Conservation (phyloP, 2,113 vertebrate genomes). For the Pangasianodon hypophthalmus region DNA sequence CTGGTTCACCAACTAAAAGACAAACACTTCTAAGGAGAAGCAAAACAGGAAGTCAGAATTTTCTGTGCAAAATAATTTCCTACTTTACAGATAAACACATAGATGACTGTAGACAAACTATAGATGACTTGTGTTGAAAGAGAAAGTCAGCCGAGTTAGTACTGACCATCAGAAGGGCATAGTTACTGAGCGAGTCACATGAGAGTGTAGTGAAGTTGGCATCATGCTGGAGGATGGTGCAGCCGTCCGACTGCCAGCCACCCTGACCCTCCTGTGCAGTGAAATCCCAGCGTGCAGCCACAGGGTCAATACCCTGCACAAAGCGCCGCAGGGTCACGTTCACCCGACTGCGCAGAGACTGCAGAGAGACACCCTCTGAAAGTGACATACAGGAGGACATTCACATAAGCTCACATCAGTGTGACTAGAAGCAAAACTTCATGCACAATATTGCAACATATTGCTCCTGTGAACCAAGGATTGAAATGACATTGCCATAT, state of each 20-base stretch:
- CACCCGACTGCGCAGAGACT: constrained; percentile 75
- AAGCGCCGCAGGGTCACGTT: constrained; percentile 88
- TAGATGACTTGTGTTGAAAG: neutral
- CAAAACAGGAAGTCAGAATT: neutral
- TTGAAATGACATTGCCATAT: neutral
- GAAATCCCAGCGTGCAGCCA: constrained; percentile 91
- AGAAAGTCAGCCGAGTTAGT: neutral
- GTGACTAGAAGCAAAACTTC: neutral
- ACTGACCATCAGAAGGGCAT: constrained; percentile 90
- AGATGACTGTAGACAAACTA: neutral
- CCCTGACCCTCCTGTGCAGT: constrained; percentile 86
- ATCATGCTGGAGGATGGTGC: constrained; percentile 84
- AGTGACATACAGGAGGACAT: neutral
- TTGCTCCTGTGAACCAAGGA: neutral
- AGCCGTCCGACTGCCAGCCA: constrained; percentile 90
- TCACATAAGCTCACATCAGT: neutral
- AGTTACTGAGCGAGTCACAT: constrained; percentile 89
- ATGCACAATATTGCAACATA: neutral
- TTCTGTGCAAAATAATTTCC: neutral
- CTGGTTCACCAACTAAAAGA: neutral
- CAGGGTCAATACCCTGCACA: constrained; percentile 83
- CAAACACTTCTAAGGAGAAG: neutral
- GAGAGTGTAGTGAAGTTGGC: constrained; percentile 92
- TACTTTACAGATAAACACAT: neutral
- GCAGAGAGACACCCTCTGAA: constrained; percentile 79